Base-by-base conservation (phyloP, 2,113 vertebrate genomes). In the Scartelaos histophorus region DNA sequence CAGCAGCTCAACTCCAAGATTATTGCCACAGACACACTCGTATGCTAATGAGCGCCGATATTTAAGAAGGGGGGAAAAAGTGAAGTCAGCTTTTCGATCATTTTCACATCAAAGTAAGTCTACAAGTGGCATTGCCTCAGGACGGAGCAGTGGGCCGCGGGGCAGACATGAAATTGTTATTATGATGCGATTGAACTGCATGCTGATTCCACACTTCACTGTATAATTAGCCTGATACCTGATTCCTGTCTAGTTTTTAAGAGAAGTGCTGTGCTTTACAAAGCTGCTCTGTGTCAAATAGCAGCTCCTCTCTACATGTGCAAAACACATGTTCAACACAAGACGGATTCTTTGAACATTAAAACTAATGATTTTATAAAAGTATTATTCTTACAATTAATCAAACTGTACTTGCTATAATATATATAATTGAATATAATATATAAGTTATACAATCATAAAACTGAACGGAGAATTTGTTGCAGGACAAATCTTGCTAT, bases 161-260 rank as follows among this genome's bases (percentile, higher is more conserved):
- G 92, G 91, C 87, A 90, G 81, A 93, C 92, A 92, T 91, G 87
- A 90, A 90, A 88, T 84, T 91, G 89, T 92, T 92, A 92, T 93
- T 91, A 93, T 91, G 81, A 88, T 89, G 87, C 92, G 81, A 84
- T 79, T 91, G 85, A 92, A 87, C 86, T 78, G 87, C 85, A 81
- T 86, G 90, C 90, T 89, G 88, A 88, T 90, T 85, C 87, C 56
- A 90, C 89, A 86, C 85, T 88, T 81, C 34, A 21, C 17, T 86
- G 82, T 85, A 84, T 92, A 91, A 92, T 92, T 88, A 90, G 85
- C 66, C 67, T 76, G 78, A 73, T 86, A 85, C 84, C 80, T 82
- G 80, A 61, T 54, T 83, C 81, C 77, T 43, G 12, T 71, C 76
- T 61, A 71, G 67, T 64, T 83, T 74, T 61, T 38, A 68, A 54